Percentiles rank a stretch among this genome's conserved stretches.
Conservation (phyloP, 2,113 vertebrate genomes). For the Hypanus sabinus region DNA sequence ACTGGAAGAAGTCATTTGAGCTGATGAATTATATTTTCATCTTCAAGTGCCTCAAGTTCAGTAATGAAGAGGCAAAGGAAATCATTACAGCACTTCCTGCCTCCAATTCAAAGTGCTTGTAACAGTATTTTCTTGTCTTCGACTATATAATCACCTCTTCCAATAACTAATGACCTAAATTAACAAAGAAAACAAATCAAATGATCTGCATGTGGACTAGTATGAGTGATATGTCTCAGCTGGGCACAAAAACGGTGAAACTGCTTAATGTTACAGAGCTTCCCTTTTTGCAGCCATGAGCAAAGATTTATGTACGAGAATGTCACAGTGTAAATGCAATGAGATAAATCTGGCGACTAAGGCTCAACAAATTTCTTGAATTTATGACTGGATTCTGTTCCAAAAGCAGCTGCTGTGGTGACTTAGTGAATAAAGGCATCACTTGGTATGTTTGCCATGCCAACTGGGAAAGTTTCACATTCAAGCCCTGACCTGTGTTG, state of each 20-base stretch:
- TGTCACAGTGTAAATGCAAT: background rate
- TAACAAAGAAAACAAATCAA: slow-evolving; percentile 2
- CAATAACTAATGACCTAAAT: slow-evolving; percentile 1
- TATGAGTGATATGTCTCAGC: background rate
- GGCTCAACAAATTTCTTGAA: background rate
- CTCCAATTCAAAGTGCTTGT: background rate
- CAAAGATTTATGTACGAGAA: background rate
- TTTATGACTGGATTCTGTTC: background rate
- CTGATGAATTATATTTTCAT: slow-evolving; percentile 7
- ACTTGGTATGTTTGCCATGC: background rate
- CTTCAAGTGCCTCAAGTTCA: background rate
- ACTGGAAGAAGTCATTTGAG: background rate
- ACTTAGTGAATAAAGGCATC: background rate
- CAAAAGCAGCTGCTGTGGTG: background rate
- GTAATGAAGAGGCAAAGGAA: background rate
- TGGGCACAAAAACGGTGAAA: background rate
- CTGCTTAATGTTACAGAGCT: background rate
- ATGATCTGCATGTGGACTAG: background rate
- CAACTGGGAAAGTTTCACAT: background rate
- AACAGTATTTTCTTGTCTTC: background rate
- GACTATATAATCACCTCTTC: slow-evolving; percentile 19
- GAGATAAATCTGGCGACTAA: background rate
- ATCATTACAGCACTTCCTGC: slow-evolving; percentile 3
- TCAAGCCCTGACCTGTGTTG: background rate
- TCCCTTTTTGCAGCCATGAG: background rate